phyloP scores from a whole-genome alignment of 53 echinoderm and acorn worm genomes.

The Arbacia lixula region DNA sequence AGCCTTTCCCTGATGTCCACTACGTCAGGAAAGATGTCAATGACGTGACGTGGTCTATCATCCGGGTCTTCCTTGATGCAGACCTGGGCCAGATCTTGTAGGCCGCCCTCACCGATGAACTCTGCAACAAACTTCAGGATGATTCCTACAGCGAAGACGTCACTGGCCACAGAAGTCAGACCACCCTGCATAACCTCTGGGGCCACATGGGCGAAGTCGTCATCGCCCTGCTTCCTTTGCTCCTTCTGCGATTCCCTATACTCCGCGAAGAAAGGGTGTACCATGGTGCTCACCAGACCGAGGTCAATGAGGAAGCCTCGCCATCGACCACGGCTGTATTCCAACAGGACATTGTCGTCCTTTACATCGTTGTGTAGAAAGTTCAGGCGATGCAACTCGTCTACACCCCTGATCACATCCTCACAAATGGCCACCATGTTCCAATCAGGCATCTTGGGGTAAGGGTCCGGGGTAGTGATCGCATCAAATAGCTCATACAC shows the following conservation, averaged over 20 bases:
- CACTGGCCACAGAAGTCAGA: constrained; percentile 4
- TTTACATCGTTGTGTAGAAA: constrained; percentile 40
- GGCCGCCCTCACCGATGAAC: too few relatives aligned
- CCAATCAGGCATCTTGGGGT: background rate
- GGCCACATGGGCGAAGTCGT: background rate
- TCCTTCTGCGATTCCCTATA: background rate
- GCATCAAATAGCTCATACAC: background rate
- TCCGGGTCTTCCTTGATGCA: too few relatives aligned
- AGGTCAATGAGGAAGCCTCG: constrained; percentile 8
- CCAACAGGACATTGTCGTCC: constrained; percentile 28
- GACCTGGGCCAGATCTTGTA: too few relatives aligned
- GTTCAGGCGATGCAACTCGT: background rate
- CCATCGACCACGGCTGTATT: background rate
- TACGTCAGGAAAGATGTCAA: too few relatives aligned
- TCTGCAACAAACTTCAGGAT: constrained; percentile 8
- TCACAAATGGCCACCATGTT: constrained; percentile 22
- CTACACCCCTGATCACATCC: constrained; percentile 10
- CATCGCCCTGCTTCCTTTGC: too few relatives aligned
- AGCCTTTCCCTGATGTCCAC: too few relatives aligned
- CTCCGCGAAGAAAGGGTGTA: background rate
- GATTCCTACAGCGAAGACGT: background rate
- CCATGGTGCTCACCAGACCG: constrained; percentile 12
- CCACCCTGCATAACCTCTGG: background rate
- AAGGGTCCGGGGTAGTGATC: background rate
- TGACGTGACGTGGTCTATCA: too few relatives aligned